Conservation (phyloP, 2,888 invertebrate species). For the Epinotia brunnichana region DNA sequence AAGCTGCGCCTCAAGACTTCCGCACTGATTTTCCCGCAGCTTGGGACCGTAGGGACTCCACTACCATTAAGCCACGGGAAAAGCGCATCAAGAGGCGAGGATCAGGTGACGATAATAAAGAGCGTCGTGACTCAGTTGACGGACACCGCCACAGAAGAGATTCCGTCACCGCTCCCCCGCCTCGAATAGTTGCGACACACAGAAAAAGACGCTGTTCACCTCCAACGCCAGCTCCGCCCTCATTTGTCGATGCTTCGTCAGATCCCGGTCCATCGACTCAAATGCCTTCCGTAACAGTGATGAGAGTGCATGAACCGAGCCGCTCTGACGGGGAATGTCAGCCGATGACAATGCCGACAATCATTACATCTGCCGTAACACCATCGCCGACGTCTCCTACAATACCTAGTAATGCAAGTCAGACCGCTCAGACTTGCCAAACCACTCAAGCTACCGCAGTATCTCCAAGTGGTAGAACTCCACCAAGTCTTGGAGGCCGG, state of each 20-base stretch:
- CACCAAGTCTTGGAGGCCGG: constrained; percentile 83
- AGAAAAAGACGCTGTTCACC: constrained; percentile 81
- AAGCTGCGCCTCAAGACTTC: constrained; percentile 86
- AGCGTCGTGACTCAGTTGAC: constrained; percentile 87
- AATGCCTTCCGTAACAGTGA: constrained; percentile 77
- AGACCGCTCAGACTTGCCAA: constrained; percentile 63
- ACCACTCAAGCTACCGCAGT: constrained; percentile 60
- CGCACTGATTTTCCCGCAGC: constrained; percentile 88
- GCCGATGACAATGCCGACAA: constrained; percentile 87
- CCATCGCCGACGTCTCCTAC: constrained; percentile 92
- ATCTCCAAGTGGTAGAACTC: constrained; percentile 69
- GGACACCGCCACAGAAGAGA: constrained; percentile 88
- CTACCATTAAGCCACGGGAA: constrained; percentile 77
- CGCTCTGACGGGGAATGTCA: constrained; percentile 86
- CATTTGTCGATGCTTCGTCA: constrained; percentile 85
- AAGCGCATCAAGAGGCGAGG: constrained; percentile 83
- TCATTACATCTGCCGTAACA: constrained; percentile 92
- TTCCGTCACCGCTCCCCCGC: constrained; percentile 84
- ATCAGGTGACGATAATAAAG: constrained; percentile 84
- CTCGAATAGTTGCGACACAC: constrained; percentile 86
- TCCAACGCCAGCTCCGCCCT: constrained; percentile 73
- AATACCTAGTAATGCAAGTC: constrained; percentile 61
- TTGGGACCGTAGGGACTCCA: constrained; percentile 88
- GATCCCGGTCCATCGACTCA: constrained; percentile 85
- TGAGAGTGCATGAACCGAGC: constrained; percentile 76